A percentile compares a stretch with the other conserved stretches of the same genome.
Evolutionary conservation across 2,797 vertebrate species (phyloP).

Genomic region (Aythya fuligula): DNA sequence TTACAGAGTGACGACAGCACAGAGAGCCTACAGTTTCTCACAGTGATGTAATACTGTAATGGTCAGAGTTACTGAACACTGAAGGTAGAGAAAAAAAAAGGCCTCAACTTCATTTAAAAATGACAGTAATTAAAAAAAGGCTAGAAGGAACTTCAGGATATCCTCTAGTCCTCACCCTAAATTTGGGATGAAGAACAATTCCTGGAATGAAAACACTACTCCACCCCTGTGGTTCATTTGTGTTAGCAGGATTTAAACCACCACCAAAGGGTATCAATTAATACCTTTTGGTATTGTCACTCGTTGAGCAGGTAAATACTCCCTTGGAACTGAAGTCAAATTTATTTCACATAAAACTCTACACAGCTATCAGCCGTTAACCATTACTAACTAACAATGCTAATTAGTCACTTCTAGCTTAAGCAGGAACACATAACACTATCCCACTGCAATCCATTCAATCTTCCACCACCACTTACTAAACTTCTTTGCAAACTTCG

Average conservation of each 20-base stretch:
- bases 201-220: not conserved
- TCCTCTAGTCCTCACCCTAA: not conserved
- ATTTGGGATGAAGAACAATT: not conserved
- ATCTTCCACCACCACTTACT: not conserved
- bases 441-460: not conserved
- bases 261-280: not conserved
- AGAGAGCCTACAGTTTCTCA: not conserved
- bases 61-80: not conserved
- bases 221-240: not conserved
- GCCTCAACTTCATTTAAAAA: not conserved
- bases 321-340: not conserved
- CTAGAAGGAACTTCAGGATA: not conserved
- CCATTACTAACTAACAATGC: not conserved
- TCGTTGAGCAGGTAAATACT: not conserved
- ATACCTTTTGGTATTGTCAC: not conserved
- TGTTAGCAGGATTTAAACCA: not conserved
- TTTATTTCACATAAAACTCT: not conserved
- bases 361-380: not conserved
- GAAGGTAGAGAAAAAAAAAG: not conserved
- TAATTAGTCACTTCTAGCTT: not conserved
- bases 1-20: not conserved
- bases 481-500: not conserved
- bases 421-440: not conserved
- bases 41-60: rapidly evolving
- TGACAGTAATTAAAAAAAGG: not conserved